phyloP scores from a whole-genome alignment of 2,797 vertebrate genomes.

The Chiroxiphia lanceolata region DNA sequence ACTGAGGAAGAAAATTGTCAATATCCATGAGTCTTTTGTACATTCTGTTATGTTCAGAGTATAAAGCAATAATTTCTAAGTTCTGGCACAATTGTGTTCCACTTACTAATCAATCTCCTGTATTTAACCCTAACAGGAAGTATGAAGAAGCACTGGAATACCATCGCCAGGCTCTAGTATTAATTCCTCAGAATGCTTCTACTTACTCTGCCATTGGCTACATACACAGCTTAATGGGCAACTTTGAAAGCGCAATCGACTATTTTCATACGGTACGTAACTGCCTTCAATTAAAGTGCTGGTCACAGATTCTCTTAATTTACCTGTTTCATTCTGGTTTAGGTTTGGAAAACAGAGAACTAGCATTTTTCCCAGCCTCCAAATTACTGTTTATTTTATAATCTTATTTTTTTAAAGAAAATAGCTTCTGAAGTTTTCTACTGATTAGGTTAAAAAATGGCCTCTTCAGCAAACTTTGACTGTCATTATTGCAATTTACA shows the following conservation, averaged over 20 bases:
- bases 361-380: not conserved
- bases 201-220: conserved; percentile 97
- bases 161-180: conserved; percentile 94
- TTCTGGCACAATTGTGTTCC: not conserved
- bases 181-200: conserved; percentile 97
- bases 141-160: conserved; percentile 97
- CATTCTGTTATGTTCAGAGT: not conserved
- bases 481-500: not conserved
- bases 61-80: not conserved
- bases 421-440: not conserved
- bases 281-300: not conserved
- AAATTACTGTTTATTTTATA: not conserved
- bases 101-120: not conserved
- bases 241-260: conserved; percentile 97
- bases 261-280: conserved; percentile 94
- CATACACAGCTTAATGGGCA: conserved; percentile 97
- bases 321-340: not conserved
- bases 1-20: not conserved
- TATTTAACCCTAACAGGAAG: conserved; percentile 79
- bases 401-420: not conserved
- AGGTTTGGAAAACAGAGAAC: not conserved
- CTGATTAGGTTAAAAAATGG: not conserved
- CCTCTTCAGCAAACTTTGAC: not conserved
- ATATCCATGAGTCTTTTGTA: not conserved
- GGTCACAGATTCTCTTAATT: not conserved